These are phyloP conservation scores for Hylaea fasciaria DNA, from an alignment of 2,888 invertebrate species.

Conservation along the genomic window DNA sequence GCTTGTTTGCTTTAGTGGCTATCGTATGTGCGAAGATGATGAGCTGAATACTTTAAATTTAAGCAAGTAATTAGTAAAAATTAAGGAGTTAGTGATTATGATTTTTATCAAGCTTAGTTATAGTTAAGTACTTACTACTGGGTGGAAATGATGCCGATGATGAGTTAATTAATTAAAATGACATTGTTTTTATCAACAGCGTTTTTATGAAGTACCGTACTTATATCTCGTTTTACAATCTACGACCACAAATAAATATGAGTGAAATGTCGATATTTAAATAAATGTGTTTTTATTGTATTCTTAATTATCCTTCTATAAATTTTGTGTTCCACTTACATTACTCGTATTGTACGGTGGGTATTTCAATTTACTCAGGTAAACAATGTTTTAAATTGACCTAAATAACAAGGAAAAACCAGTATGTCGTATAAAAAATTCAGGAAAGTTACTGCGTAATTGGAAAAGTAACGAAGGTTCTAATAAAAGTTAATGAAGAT, in stretches of 20 bases:
- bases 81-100: background rate
- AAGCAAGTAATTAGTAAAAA: background rate
- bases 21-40: constrained; percentile 46
- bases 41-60: constrained; percentile 31
- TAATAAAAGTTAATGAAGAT: background rate
- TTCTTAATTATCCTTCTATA: too few relatives aligned
- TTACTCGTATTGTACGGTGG: too few relatives aligned
- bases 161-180: background rate
- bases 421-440: too few relatives aligned
- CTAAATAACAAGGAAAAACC: constrained; percentile 1
- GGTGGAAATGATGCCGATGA: background rate
- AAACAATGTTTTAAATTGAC: background rate
- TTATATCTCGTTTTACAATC: background rate
- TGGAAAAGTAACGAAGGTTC: background rate
- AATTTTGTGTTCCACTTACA: too few relatives aligned
- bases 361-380: too few relatives aligned
- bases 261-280: too few relatives aligned
- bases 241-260: too few relatives aligned
- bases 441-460: background rate
- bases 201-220: background rate
- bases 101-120: background rate
- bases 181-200: background rate
- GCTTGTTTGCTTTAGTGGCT: constrained; percentile 47
- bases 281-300: too few relatives aligned
- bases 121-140: constrained; percentile 6